Evolutionary conservation across 2,797 vertebrate genomes (phyloP).

Genomic region (Notamacropus eugenii): DNA sequence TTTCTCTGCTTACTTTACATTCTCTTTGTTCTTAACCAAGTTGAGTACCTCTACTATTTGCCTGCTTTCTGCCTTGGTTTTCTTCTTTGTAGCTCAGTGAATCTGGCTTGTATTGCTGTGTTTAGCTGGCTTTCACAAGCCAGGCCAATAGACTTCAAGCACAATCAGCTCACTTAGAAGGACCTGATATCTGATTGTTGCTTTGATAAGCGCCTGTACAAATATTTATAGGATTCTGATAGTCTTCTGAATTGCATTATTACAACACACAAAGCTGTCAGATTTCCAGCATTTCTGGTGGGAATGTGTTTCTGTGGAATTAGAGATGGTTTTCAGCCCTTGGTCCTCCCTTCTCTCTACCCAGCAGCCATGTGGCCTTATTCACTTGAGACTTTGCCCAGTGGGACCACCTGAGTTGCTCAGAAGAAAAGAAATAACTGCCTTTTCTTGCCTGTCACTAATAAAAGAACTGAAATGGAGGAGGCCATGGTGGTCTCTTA

Average conservation of each 20-base stretch:
- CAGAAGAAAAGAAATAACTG: neutral
- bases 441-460: neutral
- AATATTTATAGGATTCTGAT: conserved; percentile 84
- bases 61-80: conserved; percentile 75
- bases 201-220: conserved; percentile 83
- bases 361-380: neutral
- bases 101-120: conserved; percentile 60
- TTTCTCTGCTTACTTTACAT: conserved; percentile 51
- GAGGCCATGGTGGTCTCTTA: conserved; percentile 4
- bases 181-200: conserved; percentile 73
- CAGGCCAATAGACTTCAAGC: conserved; percentile 66
- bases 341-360: neutral
- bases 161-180: conserved; percentile 66
- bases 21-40: conserved; percentile 65
- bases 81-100: conserved; percentile 31
- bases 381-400: conserved; percentile 40
- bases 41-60: conserved; percentile 38
- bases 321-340: neutral
- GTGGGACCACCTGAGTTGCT: neutral
- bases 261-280: conserved; percentile 76
- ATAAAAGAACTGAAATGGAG: conserved; percentile 8
- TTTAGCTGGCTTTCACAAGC: conserved; percentile 60
- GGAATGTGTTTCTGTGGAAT: conserved; percentile 18
- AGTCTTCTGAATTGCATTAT: conserved; percentile 79
- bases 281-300: conserved; percentile 72